Evolutionary conservation across 2,888 invertebrate species (phyloP).

Genomic region (Prosapia bicincta): DNA sequence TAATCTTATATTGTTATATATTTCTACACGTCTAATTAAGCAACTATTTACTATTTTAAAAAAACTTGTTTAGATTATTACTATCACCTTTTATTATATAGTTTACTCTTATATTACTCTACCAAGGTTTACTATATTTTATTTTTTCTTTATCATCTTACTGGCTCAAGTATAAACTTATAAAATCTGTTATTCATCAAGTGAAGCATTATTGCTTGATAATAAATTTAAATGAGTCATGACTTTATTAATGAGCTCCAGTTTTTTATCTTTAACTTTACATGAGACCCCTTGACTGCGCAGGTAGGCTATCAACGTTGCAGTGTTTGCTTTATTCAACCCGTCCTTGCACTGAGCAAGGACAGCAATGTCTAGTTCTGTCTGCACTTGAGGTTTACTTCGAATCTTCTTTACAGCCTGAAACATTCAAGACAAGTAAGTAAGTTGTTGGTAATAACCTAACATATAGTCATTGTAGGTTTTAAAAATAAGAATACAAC

Average conservation of each 20-base stretch:
- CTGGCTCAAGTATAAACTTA: too few relatives aligned
- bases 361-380: constrained; percentile 9
- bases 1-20: too few relatives aligned
- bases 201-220: not conserved
- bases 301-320: constrained; percentile 26
- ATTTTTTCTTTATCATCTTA: too few relatives aligned
- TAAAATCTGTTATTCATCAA: not conserved
- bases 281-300: constrained; percentile 21
- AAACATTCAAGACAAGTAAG: not conserved
- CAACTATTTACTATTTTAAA: too few relatives aligned
- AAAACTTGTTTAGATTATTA: too few relatives aligned
- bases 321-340: constrained; percentile 23
- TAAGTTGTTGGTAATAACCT: not conserved
- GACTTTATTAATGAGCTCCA: constrained; percentile 24
- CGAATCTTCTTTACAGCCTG: constrained; percentile 13
- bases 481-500: too few relatives aligned
- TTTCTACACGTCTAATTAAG: too few relatives aligned
- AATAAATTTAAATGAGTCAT: constrained; percentile 18
- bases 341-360: constrained; percentile 23
- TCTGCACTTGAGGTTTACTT: constrained; percentile 23
- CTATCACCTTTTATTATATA: too few relatives aligned
- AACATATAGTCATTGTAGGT: not conserved
- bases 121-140: too few relatives aligned
- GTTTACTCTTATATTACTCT: too few relatives aligned
- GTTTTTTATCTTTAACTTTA: constrained; percentile 29